Conservation (phyloP, 2,797 vertebrate species). For the Heliangelus exortis region DNA sequence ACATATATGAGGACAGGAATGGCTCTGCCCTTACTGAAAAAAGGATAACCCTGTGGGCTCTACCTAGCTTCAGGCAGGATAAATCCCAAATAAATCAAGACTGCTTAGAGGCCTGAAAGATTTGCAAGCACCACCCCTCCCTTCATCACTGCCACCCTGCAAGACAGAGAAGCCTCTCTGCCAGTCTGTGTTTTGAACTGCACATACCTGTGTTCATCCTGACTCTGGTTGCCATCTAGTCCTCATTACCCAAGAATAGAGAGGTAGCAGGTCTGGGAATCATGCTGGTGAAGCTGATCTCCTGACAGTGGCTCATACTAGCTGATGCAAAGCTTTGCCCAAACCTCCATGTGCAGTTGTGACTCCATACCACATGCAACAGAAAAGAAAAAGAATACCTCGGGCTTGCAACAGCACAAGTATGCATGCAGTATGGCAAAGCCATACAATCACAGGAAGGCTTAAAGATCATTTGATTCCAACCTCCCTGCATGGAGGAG, state of each 20-base stretch:
- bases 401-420: fast-evolving
- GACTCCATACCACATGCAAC: background rate
- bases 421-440: background rate
- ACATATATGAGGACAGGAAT: background rate
- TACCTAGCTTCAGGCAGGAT: background rate
- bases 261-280: background rate
- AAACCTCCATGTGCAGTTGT: fast-evolving
- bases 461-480: too few species aligned
- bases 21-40: background rate
- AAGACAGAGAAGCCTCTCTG: background rate
- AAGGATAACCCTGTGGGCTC: background rate
- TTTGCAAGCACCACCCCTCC: background rate
- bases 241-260: background rate
- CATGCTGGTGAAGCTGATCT: fast-evolving
- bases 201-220: background rate
- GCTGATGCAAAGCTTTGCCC: background rate
- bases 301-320: background rate
- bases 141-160: background rate
- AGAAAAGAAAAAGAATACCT: background rate
- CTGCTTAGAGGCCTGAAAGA: background rate
- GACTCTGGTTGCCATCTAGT: background rate
- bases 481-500: too few species aligned
- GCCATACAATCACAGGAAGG: too few species aligned
- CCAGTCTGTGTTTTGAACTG: background rate
- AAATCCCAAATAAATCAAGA: background rate